These are phyloP conservation scores for Enoplosus armatus DNA, from an alignment of 2,797 vertebrate genomes.

Conservation along the genomic window DNA sequence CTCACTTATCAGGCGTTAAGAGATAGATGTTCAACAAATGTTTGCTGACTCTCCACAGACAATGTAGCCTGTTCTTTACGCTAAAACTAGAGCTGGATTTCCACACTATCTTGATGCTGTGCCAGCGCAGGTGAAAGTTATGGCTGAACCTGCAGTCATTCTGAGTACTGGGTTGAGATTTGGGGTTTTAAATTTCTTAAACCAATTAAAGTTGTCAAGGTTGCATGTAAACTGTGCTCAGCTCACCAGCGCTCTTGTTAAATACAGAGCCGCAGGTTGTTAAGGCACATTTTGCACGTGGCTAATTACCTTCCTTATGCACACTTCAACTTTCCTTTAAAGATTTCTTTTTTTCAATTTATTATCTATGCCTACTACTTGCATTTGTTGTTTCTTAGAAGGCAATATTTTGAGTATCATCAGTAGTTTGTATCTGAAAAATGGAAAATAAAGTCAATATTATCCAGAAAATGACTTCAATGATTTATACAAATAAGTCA, in stretches of 20 bases:
- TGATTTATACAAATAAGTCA: slow-evolving; percentile 16
- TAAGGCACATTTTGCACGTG: slow-evolving; percentile 4
- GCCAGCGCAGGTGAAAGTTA: background rate
- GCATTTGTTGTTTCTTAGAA: background rate
- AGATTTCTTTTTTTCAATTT: background rate
- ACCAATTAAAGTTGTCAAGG: slow-evolving; percentile 38
- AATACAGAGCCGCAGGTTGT: slow-evolving; percentile 5
- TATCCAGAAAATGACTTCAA: background rate
- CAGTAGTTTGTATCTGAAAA: background rate
- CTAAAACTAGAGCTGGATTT: slow-evolving; percentile 1
- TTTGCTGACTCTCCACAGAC: background rate
- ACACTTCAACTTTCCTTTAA: background rate
- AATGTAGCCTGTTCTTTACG: background rate
- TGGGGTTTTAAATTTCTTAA: slow-evolving; percentile 21
- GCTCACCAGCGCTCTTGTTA: slow-evolving; percentile 26
- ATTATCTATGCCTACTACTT: background rate
- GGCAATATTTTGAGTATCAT: background rate
- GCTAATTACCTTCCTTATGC: slow-evolving; percentile 5
- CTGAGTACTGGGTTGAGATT: slow-evolving; percentile 24
- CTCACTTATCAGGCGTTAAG: background rate
- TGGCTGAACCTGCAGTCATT: slow-evolving; percentile 24
- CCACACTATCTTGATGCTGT: background rate
- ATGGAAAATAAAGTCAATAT: background rate
- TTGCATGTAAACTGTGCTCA: slow-evolving; percentile 25
- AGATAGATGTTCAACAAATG: background rate